Conservation (phyloP, 2,888 invertebrate species). For the Agrochola litura region DNA sequence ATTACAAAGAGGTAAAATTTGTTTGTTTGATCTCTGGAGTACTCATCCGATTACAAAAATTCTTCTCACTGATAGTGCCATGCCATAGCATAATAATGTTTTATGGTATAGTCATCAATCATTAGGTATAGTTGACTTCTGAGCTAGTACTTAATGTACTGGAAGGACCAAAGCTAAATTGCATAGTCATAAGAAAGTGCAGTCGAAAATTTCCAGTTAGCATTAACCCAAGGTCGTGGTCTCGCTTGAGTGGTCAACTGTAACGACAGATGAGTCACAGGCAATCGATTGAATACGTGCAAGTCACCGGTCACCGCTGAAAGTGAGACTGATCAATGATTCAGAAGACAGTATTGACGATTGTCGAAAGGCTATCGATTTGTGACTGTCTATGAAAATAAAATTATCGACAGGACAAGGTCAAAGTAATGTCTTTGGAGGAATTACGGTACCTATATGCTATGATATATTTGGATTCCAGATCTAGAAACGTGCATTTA, state of each 20-base stretch:
- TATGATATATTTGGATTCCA: too few relatives aligned
- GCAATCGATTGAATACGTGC: conserved; percentile 28
- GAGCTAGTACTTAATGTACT: too few relatives aligned
- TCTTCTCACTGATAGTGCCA: too few relatives aligned
- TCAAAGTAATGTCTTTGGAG: background rate
- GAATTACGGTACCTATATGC: too few relatives aligned
- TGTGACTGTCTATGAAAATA: conserved; percentile 10
- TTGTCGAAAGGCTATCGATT: conserved; percentile 43
- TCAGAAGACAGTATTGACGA: conserved; percentile 30
- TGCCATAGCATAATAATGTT: too few relatives aligned
- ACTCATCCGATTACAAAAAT: too few relatives aligned
- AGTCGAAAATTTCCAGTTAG: conserved; percentile 13
- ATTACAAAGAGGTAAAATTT: too few relatives aligned
- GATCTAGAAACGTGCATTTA: background rate
- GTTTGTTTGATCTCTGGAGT: background rate
- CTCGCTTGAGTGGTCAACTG: conserved; percentile 32
- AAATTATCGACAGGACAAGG: background rate
- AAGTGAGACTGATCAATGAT: conserved; percentile 46
- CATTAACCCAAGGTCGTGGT: conserved; percentile 43
- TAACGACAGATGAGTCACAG: conserved; percentile 50
- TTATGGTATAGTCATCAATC: too few relatives aligned
- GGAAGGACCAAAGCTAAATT: background rate
- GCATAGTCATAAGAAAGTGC: conserved; percentile 24
- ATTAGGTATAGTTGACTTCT: too few relatives aligned
- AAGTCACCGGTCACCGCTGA: conserved; percentile 22